Percentiles rank a stretch among this genome's conserved stretches.
These are phyloP conservation scores for Macrotis lagotis DNA, from an alignment of 2,113 vertebrate genomes.

Conservation along the genomic window DNA sequence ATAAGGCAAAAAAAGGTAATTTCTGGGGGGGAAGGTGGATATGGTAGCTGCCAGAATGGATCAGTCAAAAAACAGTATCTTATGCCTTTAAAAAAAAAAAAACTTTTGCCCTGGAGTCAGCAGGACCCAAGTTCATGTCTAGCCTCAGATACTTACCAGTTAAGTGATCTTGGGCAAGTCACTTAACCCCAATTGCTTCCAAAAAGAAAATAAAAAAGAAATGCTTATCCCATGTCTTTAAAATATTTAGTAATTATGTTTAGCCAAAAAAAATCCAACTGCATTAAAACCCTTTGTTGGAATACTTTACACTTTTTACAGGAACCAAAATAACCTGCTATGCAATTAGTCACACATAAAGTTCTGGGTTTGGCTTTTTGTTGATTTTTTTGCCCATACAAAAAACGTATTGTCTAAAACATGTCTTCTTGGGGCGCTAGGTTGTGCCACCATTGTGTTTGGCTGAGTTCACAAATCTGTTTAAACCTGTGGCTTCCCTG, in stretches of 20 bases:
- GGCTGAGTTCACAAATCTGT: constrained; percentile 94
- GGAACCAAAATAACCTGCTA: neutral
- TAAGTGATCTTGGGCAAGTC: neutral
- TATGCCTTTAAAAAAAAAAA: neutral
- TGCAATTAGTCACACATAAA: neutral
- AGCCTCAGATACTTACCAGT: neutral
- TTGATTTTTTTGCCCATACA: constrained; percentile 75
- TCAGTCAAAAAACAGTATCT: neutral
- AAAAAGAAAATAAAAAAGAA: neutral
- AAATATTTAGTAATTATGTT: neutral
- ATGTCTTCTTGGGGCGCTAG: constrained; percentile 92
- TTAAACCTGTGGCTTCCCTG: constrained; percentile 97
- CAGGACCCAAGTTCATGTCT: no score
- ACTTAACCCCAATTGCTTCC: neutral
- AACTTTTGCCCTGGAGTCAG: no score
- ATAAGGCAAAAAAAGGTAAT: neutral
- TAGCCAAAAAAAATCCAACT: neutral
- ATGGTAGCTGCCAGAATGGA: neutral
- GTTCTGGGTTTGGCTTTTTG: constrained; percentile 27
- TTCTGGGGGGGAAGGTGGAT: neutral
- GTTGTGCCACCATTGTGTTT: constrained; percentile 92
- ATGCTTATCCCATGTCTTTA: neutral
- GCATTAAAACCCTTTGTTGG: neutral
- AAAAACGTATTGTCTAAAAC: constrained; percentile 79
- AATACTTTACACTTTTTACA: neutral